Evolutionary conservation across 1,140 invertebrate species (phyloP), one percentile per base, ranked within the genome.

Genomic region (Idris sp.): DNA sequence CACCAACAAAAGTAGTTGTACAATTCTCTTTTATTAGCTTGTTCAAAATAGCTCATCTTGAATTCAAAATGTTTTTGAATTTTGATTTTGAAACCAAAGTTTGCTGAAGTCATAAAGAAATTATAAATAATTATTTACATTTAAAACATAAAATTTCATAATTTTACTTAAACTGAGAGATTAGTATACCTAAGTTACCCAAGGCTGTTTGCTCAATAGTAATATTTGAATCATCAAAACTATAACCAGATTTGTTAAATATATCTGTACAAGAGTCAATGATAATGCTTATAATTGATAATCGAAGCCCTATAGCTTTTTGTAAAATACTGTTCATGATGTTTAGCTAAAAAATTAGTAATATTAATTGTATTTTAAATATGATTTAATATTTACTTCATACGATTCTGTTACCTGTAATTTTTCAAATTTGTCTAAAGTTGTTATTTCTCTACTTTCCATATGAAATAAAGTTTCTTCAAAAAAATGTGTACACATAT

Each of bases 1-100:
- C 15, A 94, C 92, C 92, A 89, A 10, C 91, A 90, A 0, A 94
- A 86, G 15, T 91, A 87, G 74, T 91, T 89, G 81, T 94, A 95
- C 76, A 93, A 92, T 46, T 91, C 90, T 59, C 92, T 89, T 79
- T 96, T 96, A 58, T 92, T 92, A 0, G 93, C 92, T 75, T 95
- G 93, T 75, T 96, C 92, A 19, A 93, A 94, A 77, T 95, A 96
- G 14, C 92, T 93, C 89, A 95, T 92, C 77, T 91, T 93, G 69
- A 79, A 87, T 81, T 76, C 84, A 77, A 83, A 86, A 78, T 83
- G 78, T 25, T 78, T 81, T n/a, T 67, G 79, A 51, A 79, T 78
- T 74, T 71, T 78, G 14, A 84, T 69, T 53, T 81, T 82, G 4
- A 74, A 86, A 75, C 78, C 78, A 19, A 33, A 33, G 13, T 43